A percentile compares a stretch with the other conserved stretches of the same genome.
phyloP scores from a whole-genome alignment of 2,113 vertebrate genomes.

The Sprattus sprattus region DNA sequence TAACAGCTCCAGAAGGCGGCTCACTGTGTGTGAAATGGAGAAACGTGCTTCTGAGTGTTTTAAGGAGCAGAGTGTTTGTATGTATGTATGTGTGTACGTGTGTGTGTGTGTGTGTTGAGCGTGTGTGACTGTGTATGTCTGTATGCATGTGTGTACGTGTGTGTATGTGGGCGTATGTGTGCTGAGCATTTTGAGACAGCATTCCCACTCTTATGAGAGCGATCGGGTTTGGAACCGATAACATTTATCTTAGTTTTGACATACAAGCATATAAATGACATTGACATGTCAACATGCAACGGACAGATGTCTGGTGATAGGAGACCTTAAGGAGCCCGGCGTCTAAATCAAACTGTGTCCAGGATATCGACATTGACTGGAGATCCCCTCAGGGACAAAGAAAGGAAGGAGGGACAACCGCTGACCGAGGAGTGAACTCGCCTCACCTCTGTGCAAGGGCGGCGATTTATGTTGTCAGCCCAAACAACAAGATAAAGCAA shows the following conservation, averaged over 20 bases:
- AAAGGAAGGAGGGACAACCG: not conserved
- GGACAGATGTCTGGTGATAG: not conserved
- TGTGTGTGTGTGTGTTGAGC: not conserved
- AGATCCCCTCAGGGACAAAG: not conserved
- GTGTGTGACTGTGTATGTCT: not conserved
- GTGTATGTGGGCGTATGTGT: not conserved
- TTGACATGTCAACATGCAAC: not conserved
- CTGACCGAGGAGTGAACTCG: not conserved
- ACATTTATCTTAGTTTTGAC: not conserved
- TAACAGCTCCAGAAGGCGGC: not conserved
- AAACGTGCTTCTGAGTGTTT: not conserved
- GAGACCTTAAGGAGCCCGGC: not conserved
- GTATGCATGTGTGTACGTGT: not conserved
- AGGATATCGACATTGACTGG: not conserved
- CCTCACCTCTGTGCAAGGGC: not conserved
- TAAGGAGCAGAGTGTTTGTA: not conserved
- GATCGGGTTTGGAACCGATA: not conserved
- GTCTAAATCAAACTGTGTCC: not conserved
- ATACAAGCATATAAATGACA: not conserved
- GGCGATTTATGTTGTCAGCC: not conserved
- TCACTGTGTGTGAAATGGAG: constrained; percentile 15
- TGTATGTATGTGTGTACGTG: not conserved
- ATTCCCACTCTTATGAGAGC: too few relatives aligned
- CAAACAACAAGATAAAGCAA: not conserved
- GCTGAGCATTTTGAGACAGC: not conserved